Conservation (phyloP, 64 coral and sea anemone genomes). For the Montipora foliosa region DNA sequence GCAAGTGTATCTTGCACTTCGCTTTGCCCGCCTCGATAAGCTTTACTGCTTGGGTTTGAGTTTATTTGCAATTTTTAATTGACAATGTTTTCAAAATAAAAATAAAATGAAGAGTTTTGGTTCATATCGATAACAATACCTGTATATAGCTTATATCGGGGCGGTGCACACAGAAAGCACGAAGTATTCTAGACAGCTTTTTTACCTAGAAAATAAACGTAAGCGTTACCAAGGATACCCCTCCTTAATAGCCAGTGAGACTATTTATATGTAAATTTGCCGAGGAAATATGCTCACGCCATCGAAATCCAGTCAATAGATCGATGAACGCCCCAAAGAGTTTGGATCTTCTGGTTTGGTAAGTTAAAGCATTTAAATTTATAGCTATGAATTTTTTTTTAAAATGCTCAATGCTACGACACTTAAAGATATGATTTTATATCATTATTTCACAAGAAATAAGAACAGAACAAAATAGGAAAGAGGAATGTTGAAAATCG, state of each 20-base stretch:
- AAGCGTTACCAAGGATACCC: not conserved
- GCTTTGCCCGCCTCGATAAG: too few species aligned
- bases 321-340: not conserved
- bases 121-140: conserved; percentile 5
- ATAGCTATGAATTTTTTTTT: not conserved
- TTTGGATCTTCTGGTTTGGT: not conserved
- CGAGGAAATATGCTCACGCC: not conserved
- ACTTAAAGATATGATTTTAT: too few species aligned
- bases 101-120: too few species aligned
- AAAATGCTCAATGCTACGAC: too few species aligned
- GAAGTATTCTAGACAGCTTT: conserved; percentile 59
- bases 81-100: too few species aligned
- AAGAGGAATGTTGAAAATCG: too few species aligned
- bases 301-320: not conserved
- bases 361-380: not conserved
- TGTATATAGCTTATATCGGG: conserved; percentile 74
- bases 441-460: too few species aligned
- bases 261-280: not conserved
- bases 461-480: too few species aligned
- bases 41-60: too few species aligned
- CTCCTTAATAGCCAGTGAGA: not conserved
- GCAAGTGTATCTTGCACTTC: too few species aligned
- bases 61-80: too few species aligned
- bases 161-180: conserved; percentile 48
- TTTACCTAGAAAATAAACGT: conserved; percentile 9